Conservation (phyloP, 2,113 vertebrate species). For the Passer domesticus region DNA sequence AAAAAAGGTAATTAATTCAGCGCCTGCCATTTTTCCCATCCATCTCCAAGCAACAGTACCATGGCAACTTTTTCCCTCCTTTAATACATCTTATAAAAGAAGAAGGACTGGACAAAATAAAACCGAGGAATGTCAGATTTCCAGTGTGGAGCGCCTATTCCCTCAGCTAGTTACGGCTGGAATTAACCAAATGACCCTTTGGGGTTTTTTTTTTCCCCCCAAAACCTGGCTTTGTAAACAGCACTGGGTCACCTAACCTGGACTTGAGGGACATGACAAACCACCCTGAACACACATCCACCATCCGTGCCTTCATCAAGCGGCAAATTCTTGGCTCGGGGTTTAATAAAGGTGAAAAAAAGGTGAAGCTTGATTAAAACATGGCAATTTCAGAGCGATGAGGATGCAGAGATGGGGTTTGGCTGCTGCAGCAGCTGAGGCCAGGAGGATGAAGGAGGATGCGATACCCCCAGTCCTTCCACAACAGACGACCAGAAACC, state of each 20-base stretch:
- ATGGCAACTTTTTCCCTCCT: constrained; percentile 72
- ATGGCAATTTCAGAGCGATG: neutral
- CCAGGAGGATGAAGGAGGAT: neutral
- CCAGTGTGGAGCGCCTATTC: neutral
- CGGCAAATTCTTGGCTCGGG: fast-evolving
- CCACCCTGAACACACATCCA: neutral
- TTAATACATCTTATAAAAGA: neutral
- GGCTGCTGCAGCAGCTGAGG: neutral
- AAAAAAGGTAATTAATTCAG: constrained; percentile 38
- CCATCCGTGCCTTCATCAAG: fast-evolving
- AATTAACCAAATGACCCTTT: neutral
- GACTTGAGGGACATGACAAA: neutral
- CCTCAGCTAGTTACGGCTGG: neutral
- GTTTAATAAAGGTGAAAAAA: neutral
- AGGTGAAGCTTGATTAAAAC: neutral
- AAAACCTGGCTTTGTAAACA: neutral
- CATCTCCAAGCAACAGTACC: constrained; percentile 78
- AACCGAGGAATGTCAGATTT: neutral
- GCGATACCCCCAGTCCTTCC: neutral
- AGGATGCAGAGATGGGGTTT: too few relatives aligned
- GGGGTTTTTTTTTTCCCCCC: neutral
- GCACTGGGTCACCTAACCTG: fast-evolving
- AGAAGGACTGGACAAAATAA: neutral
- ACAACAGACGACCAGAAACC: neutral
- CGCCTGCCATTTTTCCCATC: constrained; percentile 44